Evolutionary conservation across 1,140 invertebrate species (phyloP).

Genomic region (Drosophila elegans): DNA sequence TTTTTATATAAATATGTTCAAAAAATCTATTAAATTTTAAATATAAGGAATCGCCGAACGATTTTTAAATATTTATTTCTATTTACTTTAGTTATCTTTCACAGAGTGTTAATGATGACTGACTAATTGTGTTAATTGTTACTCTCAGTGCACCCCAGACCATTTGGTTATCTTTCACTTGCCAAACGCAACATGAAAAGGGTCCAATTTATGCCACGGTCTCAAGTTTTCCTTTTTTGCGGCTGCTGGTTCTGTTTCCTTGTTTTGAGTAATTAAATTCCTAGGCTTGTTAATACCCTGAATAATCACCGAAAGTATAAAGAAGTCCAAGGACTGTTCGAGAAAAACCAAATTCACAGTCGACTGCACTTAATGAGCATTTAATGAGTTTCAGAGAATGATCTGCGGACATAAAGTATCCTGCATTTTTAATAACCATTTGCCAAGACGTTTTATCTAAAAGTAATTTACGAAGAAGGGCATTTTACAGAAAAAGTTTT

Average conservation of each 20-base stretch:
- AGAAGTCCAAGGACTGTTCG: conserved; percentile 38
- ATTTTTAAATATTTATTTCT: too few relatives aligned
- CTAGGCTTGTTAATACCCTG: conserved; percentile 46
- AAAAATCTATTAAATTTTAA: too few relatives aligned
- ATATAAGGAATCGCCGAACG: too few relatives aligned
- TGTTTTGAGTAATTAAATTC: conserved; percentile 48
- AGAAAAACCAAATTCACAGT: conserved; percentile 53
- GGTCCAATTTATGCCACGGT: conserved; percentile 36
- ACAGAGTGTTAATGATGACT: too few relatives aligned
- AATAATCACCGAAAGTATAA: conserved; percentile 37
- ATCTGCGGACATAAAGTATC: conserved; percentile 12
- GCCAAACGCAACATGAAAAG: conserved; percentile 46
- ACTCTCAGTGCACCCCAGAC: not conserved
- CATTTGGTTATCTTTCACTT: conserved; percentile 39
- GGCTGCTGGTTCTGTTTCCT: conserved; percentile 10
- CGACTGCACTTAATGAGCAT: conserved; percentile 61
- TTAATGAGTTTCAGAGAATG: conserved; percentile 52
- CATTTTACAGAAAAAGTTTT: not conserved
- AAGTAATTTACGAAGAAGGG: not conserved
- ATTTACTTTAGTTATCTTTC: not conserved
- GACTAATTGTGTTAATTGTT: not conserved
- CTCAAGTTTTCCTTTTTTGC: conserved; percentile 20
- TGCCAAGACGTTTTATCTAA: conserved; percentile 1
- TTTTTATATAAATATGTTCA: too few relatives aligned
- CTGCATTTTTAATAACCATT: conserved; percentile 33